A percentile compares a stretch with the other conserved stretches of the same genome.
These are phyloP conservation scores for Pangasius macronema DNA, from an alignment of 2,797 vertebrate species.

Conservation along the genomic window DNA sequence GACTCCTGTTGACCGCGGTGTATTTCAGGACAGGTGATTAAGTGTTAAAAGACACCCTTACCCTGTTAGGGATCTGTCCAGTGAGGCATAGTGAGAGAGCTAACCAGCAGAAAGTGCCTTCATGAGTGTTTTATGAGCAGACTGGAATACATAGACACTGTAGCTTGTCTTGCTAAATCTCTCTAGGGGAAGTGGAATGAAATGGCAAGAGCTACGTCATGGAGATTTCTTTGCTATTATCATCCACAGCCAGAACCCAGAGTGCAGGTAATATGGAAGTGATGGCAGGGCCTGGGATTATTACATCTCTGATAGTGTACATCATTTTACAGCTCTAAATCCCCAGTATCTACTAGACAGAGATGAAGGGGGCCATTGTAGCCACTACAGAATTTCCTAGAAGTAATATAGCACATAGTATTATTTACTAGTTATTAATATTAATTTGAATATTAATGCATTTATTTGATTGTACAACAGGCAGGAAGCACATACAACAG, in stretches of 20 bases:
- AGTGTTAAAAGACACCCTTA: constrained; percentile 8
- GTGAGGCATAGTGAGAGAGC: constrained; percentile 25
- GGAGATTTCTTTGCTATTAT: constrained; percentile 59
- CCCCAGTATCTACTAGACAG: constrained; percentile 34
- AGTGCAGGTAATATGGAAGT: constrained; percentile 44
- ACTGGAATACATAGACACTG: constrained; percentile 27
- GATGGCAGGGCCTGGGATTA: constrained; percentile 51
- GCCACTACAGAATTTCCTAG: not conserved
- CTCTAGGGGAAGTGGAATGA: constrained; percentile 49
- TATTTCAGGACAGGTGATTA: constrained; percentile 1
- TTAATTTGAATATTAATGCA: not conserved
- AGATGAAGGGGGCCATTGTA: not conserved
- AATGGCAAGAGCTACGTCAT: constrained; percentile 49
- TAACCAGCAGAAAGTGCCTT: constrained; percentile 32
- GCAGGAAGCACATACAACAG: too few relatives aligned
- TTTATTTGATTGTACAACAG: not conserved
- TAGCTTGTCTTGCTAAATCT: constrained; percentile 45
- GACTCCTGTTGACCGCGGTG: not conserved
- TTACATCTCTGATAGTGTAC: constrained; percentile 64
- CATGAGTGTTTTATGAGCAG: constrained; percentile 41
- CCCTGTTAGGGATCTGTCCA: constrained; percentile 7
- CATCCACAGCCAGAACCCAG: constrained; percentile 54
- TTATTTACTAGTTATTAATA: not conserved
- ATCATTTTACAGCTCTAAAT: constrained; percentile 30
- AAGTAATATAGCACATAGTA: not conserved